A percentile compares a stretch with the other conserved stretches of the same genome.
Conservation (phyloP, 2,888 invertebrate species). For the Embidobia sp. region DNA sequence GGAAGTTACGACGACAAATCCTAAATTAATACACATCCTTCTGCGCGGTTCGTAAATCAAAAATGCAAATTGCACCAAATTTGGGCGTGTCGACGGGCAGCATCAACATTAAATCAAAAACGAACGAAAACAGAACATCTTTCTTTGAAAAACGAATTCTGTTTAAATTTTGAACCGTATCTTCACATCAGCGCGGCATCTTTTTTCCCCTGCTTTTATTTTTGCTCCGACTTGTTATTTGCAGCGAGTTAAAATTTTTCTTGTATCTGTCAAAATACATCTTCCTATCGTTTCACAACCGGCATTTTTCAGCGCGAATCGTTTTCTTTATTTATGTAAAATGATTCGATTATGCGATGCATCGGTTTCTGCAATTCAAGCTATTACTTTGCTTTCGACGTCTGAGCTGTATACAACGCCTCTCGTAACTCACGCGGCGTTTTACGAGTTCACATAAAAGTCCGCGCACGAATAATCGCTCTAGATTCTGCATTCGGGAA, state of each 20-base stretch:
- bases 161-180: too few species aligned
- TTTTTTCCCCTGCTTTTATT: too few species aligned
- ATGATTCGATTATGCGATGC: constrained; percentile 67
- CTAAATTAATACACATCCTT: constrained; percentile 19
- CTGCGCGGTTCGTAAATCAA: not conserved
- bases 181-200: too few species aligned
- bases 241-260: too few species aligned
- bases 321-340: constrained; percentile 44
- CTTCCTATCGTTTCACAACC: not conserved
- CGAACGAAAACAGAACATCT: too few species aligned
- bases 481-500: constrained; percentile 55
- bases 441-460: constrained; percentile 64
- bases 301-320: not conserved
- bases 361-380: constrained; percentile 60
- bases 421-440: constrained; percentile 56
- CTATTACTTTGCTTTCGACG: constrained; percentile 49
- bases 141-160: too few species aligned
- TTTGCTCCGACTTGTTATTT: too few species aligned
- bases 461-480: constrained; percentile 49
- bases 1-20: constrained; percentile 30
- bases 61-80: not conserved
- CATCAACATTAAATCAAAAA: too few species aligned
- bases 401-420: constrained; percentile 25
- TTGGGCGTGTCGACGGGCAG: too few species aligned
- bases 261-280: too few species aligned